Evolutionary conservation across 2,888 invertebrate species (phyloP), one percentile per base, ranked within the genome.

Genomic region (Lamellibrachia satsuma): DNA sequence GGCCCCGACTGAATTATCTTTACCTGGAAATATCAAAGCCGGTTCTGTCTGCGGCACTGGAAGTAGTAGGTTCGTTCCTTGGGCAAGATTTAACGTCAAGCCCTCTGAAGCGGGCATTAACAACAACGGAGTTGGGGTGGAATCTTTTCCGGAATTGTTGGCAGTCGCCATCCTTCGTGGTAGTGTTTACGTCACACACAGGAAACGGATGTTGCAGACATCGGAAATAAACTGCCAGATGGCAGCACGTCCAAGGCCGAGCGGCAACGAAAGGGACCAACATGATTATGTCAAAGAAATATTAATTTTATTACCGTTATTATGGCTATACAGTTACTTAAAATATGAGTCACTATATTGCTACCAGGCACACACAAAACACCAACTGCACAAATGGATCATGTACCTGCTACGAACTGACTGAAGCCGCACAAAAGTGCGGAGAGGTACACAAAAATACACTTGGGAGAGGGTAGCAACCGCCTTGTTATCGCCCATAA

Each of bases 31-130:
- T 92, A 96, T 94, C 52, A 96, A 94, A 90, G 96, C 94, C n/a
- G 95, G 94, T 94, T 95, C 95, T 55, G 95, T 94, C 93, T 95
- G 95, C 90, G 95, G 93, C 91, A 96, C 95, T 75, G 96, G 96
- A 95, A 96, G 95, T 39, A 96, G 93, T 51, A 96, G 93, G 94
- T 95, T 95, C 57, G 95, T 94, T 91, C 95, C 95, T 90, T 95
- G 94, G 7, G 95, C 95, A 27, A 96, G 95, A 92, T 94, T 95
- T 1, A 95, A 93, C 3, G 96, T 96, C 22, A 96, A 94, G 22
- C 96, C 96, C 91, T 95, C 95, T 57, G 95, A 95, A 27, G 96
- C 95, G 52, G 95, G 95, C 95, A 96, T 96, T 27, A 96, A 94
- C 91, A 96, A 94, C 93, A 96, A 94, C 52, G 96, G 96, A 92